Percentiles rank a stretch among this genome's conserved stretches.
Evolutionary conservation across 2,888 invertebrate genomes (phyloP).

Genomic region (Hofmannophila pseudospretella): DNA sequence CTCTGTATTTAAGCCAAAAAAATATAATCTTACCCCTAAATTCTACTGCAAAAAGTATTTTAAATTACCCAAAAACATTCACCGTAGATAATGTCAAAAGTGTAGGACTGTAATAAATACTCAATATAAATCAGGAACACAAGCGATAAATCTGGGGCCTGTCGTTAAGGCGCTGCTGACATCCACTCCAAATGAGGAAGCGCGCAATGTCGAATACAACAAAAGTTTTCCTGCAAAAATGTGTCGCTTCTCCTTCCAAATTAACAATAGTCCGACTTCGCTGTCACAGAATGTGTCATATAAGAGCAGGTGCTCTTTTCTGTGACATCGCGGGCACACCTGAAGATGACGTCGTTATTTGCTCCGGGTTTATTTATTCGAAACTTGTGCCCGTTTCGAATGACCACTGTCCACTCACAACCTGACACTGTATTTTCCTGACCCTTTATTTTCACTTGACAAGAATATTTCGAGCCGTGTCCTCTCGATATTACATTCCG

Average conservation of each 20-base stretch:
- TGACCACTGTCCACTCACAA: conserved; percentile 71
- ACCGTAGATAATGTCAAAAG: too few species aligned
- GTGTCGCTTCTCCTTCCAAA: conserved; percentile 23
- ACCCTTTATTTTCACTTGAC: conserved; percentile 76
- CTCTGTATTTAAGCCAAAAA: too few species aligned
- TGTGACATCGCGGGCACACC: conserved; percentile 45
- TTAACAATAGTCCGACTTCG: conserved; percentile 47
- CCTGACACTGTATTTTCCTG: conserved; percentile 71
- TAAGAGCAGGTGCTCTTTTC: conserved; percentile 49
- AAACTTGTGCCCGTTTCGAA: conserved; percentile 58
- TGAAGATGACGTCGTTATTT: conserved; percentile 63
- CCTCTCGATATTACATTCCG: conserved; percentile 73
- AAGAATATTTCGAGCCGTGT: conserved; percentile 67
- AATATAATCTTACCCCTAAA: too few species aligned
- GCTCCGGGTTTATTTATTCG: conserved; percentile 69
- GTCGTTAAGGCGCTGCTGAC: conserved; percentile 13
- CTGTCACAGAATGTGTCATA: conserved; percentile 56
- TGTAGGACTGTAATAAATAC: too few species aligned
- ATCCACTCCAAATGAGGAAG: conserved; percentile 15
- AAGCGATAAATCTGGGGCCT: conserved; percentile 7
- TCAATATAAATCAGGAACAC: conserved; percentile 7
- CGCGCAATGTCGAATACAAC: conserved; percentile 17
- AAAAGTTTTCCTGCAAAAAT: conserved; percentile 20
- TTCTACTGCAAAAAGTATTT: too few species aligned
- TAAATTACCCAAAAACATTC: too few species aligned